phyloP scores from a whole-genome alignment of 2,113 vertebrate species.

The Cromileptes altivelis region DNA sequence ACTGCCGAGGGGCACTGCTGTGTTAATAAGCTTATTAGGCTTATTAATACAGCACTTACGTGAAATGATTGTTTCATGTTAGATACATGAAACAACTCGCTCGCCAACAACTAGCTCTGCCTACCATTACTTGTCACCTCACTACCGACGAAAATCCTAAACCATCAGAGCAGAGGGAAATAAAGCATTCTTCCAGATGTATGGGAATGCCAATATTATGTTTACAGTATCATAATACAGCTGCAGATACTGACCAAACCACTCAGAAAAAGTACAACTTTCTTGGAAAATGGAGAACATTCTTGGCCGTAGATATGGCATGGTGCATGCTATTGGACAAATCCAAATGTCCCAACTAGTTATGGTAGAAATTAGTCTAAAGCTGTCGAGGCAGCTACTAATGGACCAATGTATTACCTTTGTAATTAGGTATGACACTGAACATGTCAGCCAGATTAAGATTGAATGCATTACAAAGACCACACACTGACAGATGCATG shows the following conservation, averaged over 20 bases:
- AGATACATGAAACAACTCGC: too few species aligned
- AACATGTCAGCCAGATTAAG: conserved; percentile 78
- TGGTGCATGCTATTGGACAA: conserved; percentile 28
- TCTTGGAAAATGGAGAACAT: neutral
- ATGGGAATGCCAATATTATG: conserved; percentile 17
- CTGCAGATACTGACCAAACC: neutral
- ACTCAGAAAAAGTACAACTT: neutral
- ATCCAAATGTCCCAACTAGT: conserved; percentile 66
- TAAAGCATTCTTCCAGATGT: neutral
- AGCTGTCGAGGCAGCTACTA: conserved; percentile 66
- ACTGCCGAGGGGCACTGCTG: neutral
- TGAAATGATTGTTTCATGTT: neutral
- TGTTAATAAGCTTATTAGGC: neutral
- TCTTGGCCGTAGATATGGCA: conserved; percentile 1
- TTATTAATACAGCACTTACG: too few species aligned
- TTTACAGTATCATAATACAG: neutral
- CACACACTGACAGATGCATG: conserved; percentile 61
- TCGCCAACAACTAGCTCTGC: too few species aligned
- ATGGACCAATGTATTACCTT: conserved; percentile 70
- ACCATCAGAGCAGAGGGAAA: neutral
- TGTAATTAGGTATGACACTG: conserved; percentile 76
- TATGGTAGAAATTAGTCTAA: conserved; percentile 66
- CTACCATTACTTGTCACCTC: neutral
- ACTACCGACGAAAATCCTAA: neutral
- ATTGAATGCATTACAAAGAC: conserved; percentile 77